A percentile compares a stretch with the other conserved stretches of the same genome.
Evolutionary conservation across 2,888 invertebrate species (phyloP).

Genomic region (Andrena dorsata): DNA sequence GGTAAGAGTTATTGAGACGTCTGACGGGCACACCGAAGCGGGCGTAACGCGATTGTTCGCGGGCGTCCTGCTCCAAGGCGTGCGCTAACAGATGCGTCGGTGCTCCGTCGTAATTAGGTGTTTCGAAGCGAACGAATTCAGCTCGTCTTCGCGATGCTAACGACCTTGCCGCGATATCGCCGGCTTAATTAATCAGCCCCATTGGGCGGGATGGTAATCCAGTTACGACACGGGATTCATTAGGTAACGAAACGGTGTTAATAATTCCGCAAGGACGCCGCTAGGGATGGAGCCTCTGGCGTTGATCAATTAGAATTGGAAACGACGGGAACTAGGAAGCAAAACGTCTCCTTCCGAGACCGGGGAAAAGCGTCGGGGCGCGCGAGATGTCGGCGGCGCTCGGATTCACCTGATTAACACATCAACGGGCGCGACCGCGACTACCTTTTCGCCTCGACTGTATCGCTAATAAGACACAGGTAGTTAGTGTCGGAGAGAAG

Average conservation of each 20-base stretch:
- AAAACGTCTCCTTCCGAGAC: background rate
- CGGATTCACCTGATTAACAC: conserved; percentile 78
- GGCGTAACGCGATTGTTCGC: background rate
- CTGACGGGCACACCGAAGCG: background rate
- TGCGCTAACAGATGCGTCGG: conserved; percentile 6
- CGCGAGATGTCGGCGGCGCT: conserved; percentile 29
- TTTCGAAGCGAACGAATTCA: conserved; percentile 25
- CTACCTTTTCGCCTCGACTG: conserved; percentile 83
- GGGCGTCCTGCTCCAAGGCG: background rate
- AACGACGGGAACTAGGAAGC: background rate
- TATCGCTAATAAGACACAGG: conserved; percentile 85
- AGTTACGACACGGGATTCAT: conserved; percentile 8
- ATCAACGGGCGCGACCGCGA: conserved; percentile 73
- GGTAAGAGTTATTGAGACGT: background rate
- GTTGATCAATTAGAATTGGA: background rate
- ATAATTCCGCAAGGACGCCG: conserved; percentile 2
- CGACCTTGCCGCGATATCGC: conserved; percentile 37
- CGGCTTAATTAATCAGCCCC: conserved; percentile 30
- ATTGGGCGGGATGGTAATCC: background rate
- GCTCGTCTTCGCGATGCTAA: conserved; percentile 32
- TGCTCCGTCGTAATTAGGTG: conserved; percentile 20
- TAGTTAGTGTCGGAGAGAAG: conserved; percentile 79
- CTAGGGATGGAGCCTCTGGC: too few relatives aligned
- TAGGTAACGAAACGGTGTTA: conserved; percentile 24
- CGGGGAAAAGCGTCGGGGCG: conserved; percentile 29